These are phyloP conservation scores for Harpegnathos saltator DNA, from an alignment of 1,140 invertebrate species.

Conservation along the genomic window DNA sequence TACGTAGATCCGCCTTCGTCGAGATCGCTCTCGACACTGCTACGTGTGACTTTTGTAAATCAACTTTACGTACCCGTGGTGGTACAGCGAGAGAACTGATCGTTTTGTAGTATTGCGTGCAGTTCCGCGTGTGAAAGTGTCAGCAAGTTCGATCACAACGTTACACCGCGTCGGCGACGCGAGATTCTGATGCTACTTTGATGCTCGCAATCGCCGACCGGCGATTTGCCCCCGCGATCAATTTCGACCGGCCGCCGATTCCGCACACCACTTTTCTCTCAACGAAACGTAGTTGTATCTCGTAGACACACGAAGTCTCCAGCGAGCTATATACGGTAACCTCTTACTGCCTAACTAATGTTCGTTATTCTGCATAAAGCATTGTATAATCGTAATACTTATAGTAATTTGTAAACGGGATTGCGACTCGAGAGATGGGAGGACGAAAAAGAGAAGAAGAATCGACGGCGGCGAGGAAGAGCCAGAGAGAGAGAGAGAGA, in stretches of 20 bases:
- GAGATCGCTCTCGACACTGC: not conserved
- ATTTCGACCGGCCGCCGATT: constrained; percentile 22
- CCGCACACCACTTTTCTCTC: constrained; percentile 65
- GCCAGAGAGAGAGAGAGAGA: not conserved
- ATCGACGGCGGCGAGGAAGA: not conserved
- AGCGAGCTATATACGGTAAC: constrained; percentile 55
- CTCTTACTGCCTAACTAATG: constrained; percentile 68
- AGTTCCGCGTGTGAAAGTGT: not conserved
- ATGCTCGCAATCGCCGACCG: too few relatives aligned
- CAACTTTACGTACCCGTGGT: constrained; percentile 3
- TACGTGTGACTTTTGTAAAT: constrained; percentile 9
- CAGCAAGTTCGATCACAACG: constrained; percentile 23
- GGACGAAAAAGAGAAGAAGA: not conserved
- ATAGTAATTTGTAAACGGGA: constrained; percentile 61
- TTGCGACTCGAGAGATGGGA: not conserved
- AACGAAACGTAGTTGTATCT: constrained; percentile 58
- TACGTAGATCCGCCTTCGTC: not conserved
- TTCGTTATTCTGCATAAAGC: constrained; percentile 59
- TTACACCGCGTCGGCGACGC: not conserved
- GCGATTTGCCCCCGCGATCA: too few relatives aligned
- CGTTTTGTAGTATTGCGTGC: not conserved
- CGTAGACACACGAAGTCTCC: constrained; percentile 51
- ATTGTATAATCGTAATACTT: constrained; percentile 67
- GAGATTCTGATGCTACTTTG: constrained; percentile 10
- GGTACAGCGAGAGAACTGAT: constrained; percentile 10